Conservation (phyloP, 30 jellyfish, hydroid and myxozoan species). For the Pelagia noctiluca region DNA sequence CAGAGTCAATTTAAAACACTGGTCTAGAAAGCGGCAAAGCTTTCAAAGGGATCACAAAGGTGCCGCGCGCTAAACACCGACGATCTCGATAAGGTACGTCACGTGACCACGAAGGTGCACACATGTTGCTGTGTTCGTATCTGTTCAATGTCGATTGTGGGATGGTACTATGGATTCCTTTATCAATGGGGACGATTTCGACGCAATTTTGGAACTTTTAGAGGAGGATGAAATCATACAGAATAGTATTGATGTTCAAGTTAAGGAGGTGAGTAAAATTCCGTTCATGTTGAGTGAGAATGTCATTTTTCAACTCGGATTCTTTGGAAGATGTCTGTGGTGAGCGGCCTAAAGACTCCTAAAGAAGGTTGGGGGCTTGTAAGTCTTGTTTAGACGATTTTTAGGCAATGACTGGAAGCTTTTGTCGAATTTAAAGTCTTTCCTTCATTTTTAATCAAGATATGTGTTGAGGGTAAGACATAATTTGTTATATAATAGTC, state of each 20-base stretch:
- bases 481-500: not conserved
- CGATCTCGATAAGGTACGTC: constrained; percentile 9
- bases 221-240: constrained; percentile 40
- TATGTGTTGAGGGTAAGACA: too few species aligned
- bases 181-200: constrained; percentile 29
- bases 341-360: not conserved
- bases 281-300: constrained; percentile 9
- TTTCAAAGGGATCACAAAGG: constrained; percentile 16
- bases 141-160: too few species aligned
- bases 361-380: not conserved
- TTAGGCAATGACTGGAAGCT: too few species aligned
- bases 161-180: constrained; percentile 12
- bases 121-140: too few species aligned
- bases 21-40: constrained; percentile 6
- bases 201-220: constrained; percentile 43
- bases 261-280: constrained; percentile 39
- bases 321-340: not conserved
- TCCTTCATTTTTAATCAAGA: too few species aligned
- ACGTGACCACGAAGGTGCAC: too few species aligned
- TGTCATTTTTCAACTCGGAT: constrained; percentile 10
- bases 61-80: constrained; percentile 18
- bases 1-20: too few species aligned
- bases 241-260: constrained; percentile 24
- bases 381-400: not conserved
- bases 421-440: too few species aligned